Base-by-base conservation (phyloP, 2,888 invertebrate species). In the Morpho achilles region DNA sequence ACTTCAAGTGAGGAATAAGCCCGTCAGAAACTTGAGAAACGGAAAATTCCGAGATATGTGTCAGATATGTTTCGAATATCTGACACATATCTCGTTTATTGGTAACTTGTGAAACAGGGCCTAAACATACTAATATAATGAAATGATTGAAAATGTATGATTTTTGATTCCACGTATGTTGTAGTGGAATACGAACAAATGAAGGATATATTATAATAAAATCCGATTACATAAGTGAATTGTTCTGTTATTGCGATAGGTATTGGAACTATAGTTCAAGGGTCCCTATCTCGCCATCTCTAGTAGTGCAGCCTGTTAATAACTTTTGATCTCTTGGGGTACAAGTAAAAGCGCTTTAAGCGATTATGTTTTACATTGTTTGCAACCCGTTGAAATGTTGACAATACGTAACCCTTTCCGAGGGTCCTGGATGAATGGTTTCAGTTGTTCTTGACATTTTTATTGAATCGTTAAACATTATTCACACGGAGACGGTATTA, bases 281-380 rank as follows among this genome's bases (percentile, higher is more conserved):
- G 79, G 75, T 72, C 71, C 74, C 69, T 82, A 80, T 82, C 81
- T 77, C 66, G 69, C 80, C 79, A 84, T 84, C 83, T 72, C 79
- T 70, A 70, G 16, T 16, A 16, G 69, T 77, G 75, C 74, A 82
- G 84, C 82, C 80, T 79, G 82, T 80, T 83, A 84, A 86, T 84
- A 80, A 80, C 72, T 67, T 74, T 75, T 72, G 70, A 74, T 75
- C 45, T 63, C 41, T 39, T 9, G 60, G 59, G 65, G 54, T 60
- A 66, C 68, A 67, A 67, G 70, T 68, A 62, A 53, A 58, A 62
- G 64, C 64, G 63, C 51, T 62, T 59, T 42, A 54, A 54, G 48
- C 48, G 47, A 62, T 62, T 53, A 59, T 58, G 58, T 59, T 62
- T 63, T 55, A 44, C 58, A 58, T 56, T 50, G 57, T 60, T 61